These are phyloP conservation scores for Orgyia antiqua DNA, from an alignment of 2,888 invertebrate genomes.

Conservation along the genomic window DNA sequence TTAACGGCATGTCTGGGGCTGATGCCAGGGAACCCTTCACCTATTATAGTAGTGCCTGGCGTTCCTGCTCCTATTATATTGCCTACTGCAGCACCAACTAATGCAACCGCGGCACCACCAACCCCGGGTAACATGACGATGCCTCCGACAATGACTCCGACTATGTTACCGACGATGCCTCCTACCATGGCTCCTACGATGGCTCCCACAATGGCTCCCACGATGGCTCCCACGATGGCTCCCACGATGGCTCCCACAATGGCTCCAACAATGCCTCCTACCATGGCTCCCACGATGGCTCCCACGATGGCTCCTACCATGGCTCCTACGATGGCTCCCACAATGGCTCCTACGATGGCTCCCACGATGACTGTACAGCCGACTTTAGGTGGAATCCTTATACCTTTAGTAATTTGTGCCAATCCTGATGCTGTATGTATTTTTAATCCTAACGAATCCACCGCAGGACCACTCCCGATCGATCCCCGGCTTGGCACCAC, in stretches of 20 bases:
- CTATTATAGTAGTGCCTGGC: conserved; percentile 51
- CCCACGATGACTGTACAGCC: conserved; percentile 15
- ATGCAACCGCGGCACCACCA: conserved; percentile 21
- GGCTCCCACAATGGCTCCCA: conserved; percentile 14
- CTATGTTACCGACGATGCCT: conserved; percentile 9
- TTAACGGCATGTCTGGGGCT: conserved; percentile 69
- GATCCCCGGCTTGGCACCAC: conserved; percentile 71
- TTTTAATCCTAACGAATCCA: conserved; percentile 63
- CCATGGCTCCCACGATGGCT: conserved; percentile 15
- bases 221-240: conserved; percentile 16
- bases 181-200: conserved; percentile 13
- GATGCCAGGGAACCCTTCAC: conserved; percentile 48
- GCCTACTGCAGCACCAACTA: conserved; percentile 48
- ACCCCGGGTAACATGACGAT: conserved; percentile 14
- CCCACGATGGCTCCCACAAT: conserved; percentile 23
- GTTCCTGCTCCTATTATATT: conserved; percentile 59
- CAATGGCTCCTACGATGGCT: conserved; percentile 14
- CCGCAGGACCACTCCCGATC: conserved; percentile 61
- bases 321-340: conserved; percentile 19
- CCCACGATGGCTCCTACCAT: conserved; percentile 20
- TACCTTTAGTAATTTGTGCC: conserved; percentile 61
- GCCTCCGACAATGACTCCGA: conserved; percentile 16
- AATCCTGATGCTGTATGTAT: conserved; percentile 63
- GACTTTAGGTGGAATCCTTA: conserved; percentile 40
- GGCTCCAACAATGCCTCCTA: conserved; percentile 14